phyloP scores from a whole-genome alignment of 2,797 vertebrate genomes.

The Enteromius argenteus region DNA sequence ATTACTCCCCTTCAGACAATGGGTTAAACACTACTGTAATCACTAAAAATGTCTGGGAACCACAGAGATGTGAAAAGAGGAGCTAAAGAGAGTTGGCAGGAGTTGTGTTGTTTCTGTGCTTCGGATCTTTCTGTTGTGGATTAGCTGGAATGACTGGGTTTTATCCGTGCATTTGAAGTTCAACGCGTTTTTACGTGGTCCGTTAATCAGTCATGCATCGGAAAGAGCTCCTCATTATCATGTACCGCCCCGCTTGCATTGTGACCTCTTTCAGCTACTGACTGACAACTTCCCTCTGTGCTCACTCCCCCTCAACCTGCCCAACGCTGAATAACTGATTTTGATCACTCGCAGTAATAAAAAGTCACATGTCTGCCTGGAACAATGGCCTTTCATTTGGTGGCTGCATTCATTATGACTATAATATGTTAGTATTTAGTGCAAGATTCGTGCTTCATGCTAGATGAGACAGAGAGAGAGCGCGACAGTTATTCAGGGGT shows the following conservation, averaged over 20 bases:
- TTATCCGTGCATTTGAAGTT: slow-evolving; percentile 28
- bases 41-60: slow-evolving; percentile 36
- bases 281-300: slow-evolving; percentile 52
- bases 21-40: slow-evolving; percentile 47
- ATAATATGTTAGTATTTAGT: slow-evolving; percentile 37
- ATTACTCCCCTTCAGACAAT: slow-evolving; percentile 35
- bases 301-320: slow-evolving; percentile 30
- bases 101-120: neutral
- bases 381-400: slow-evolving; percentile 53
- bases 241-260: slow-evolving; percentile 17
- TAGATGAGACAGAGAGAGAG: slow-evolving; percentile 9
- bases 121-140: neutral
- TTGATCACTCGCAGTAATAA: slow-evolving; percentile 47
- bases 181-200: slow-evolving; percentile 14
- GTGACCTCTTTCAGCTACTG: slow-evolving; percentile 37
- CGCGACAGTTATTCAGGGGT: slow-evolving; percentile 34
- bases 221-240: slow-evolving; percentile 46
- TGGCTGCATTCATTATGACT: slow-evolving; percentile 32
- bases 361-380: slow-evolving; percentile 47
- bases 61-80: slow-evolving; percentile 17
- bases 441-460: slow-evolving; percentile 20
- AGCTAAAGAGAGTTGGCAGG: neutral
- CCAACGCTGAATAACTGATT: slow-evolving; percentile 31
- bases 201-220: slow-evolving; percentile 34
- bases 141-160: slow-evolving; percentile 23